Evolutionary conservation across 2,888 invertebrate genomes (phyloP).

Genomic region (Buathra laborator): DNA sequence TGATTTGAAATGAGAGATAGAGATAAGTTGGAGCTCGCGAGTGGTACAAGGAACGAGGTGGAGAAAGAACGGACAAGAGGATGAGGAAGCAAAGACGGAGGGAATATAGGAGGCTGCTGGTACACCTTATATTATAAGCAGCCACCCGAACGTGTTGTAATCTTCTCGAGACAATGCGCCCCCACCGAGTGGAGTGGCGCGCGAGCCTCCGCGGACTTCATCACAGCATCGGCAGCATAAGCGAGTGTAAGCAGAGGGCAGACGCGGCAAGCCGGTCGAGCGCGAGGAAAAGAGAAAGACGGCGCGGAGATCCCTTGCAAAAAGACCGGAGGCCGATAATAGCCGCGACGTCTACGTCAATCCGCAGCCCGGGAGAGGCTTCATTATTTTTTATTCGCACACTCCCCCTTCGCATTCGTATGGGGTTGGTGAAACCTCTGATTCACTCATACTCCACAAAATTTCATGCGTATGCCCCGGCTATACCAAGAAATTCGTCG

Average conservation of each 20-base stretch:
- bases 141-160: conserved; percentile 84
- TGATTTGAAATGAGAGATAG: conserved; percentile 69
- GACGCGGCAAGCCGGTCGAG: conserved; percentile 10
- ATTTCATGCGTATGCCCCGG: conserved; percentile 9
- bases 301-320: conserved; percentile 70
- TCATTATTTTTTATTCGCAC: conserved; percentile 41
- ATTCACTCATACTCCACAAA: conserved; percentile 40
- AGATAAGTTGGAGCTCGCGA: conserved; percentile 66
- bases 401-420: conserved; percentile 5
- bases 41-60: conserved; percentile 31
- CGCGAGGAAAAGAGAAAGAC: conserved; percentile 34
- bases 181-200: conserved; percentile 76
- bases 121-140: conserved; percentile 83
- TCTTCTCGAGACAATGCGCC: conserved; percentile 84
- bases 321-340: conserved; percentile 83
- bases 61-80: conserved; percentile 49
- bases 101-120: conserved; percentile 71
- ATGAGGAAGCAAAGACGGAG: conserved; percentile 69
- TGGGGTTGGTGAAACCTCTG: conserved; percentile 1
- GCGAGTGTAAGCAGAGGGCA: conserved; percentile 21
- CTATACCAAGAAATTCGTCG: not conserved
- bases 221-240: conserved; percentile 38
- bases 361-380: conserved; percentile 63
- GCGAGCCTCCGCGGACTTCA: conserved; percentile 63
- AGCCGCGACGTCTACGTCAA: conserved; percentile 79